Evolutionary conservation across 2,888 invertebrate species (phyloP), one percentile per base, ranked within the genome.

Genomic region (Phaedon cochleariae): DNA sequence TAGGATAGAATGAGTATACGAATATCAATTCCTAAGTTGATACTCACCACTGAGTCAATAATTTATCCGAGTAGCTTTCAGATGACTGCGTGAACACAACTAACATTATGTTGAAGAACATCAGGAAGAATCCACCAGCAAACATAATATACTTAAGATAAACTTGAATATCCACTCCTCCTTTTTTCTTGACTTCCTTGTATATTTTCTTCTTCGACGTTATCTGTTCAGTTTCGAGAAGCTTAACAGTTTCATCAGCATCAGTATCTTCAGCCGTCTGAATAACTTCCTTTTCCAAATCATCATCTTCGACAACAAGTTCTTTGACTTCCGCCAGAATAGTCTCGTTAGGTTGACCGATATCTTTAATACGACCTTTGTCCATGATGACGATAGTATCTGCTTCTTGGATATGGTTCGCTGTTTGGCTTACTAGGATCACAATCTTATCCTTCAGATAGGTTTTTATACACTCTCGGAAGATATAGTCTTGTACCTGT

Each of bases 401-500:
- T 3, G 75, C 75, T 59, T 87, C 87, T 65, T 87, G 85, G 1
- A 90, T 84, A 76, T 90, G 89, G 76, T 89, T 88, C 71, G 88
- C 82, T 78, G 89, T 90, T 76, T 90, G 90, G 0, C 93, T 93
- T 69, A 92, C 91, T 15, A 94, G 86, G 52, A 94, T 87, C 34
- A 90, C 83, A 0, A 92, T 89, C 78, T 90, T 89, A 67, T 88
- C 86, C 6, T 87, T 84, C 69, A 94, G 83, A 74, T 41, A 88
- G 9, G 86, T 70, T 54, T 77, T 86, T 54, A 93, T 87, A 76
- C 92, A 93, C 78, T 91, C 88, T 77, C 94, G 92, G 83, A 95
- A 96, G 73, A 96, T 86, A 82, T 93, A 92, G 0, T 92, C 88
- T 2, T 94, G 93, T 2, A 96, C 95, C 21, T 92, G 91, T 0